Percentiles rank a stretch among this genome's conserved stretches.
Evolutionary conservation across 2,113 vertebrate genomes (phyloP).

Genomic region (Chamaetylas fuelleborni): DNA sequence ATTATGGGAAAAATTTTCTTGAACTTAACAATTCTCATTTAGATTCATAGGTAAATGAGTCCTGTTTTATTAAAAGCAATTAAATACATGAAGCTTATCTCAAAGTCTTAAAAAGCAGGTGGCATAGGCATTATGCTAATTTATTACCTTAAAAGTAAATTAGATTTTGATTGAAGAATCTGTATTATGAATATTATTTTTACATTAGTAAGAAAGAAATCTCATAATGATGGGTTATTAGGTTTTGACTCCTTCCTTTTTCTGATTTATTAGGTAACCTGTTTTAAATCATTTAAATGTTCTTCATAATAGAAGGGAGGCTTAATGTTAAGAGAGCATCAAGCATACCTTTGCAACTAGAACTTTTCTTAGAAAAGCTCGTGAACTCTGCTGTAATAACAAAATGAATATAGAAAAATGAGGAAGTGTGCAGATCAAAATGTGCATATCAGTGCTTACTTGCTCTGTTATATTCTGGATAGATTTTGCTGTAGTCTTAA

Average conservation of each 20-base stretch:
- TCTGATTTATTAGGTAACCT: background rate
- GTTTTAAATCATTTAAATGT: background rate
- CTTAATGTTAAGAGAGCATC: background rate
- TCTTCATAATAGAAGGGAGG: background rate
- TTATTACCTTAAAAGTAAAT: background rate
- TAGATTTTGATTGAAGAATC: background rate
- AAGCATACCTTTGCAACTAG: background rate
- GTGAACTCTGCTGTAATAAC: background rate
- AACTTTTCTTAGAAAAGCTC: background rate
- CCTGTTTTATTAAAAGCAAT: background rate
- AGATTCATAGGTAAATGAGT: background rate
- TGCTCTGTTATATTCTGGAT: background rate
- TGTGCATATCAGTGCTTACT: background rate
- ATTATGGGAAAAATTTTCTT: background rate
- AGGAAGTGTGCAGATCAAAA: background rate
- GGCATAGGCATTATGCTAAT: background rate
- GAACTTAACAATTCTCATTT: background rate
- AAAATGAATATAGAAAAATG: background rate
- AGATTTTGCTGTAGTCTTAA: background rate
- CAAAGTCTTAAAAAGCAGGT: background rate
- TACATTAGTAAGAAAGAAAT: background rate
- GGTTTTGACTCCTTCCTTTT: background rate
- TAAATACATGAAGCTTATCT: background rate
- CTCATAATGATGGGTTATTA: background rate
- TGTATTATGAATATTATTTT: background rate